Conservation (phyloP, 2,113 vertebrate species). For the Bos javanicus region DNA sequence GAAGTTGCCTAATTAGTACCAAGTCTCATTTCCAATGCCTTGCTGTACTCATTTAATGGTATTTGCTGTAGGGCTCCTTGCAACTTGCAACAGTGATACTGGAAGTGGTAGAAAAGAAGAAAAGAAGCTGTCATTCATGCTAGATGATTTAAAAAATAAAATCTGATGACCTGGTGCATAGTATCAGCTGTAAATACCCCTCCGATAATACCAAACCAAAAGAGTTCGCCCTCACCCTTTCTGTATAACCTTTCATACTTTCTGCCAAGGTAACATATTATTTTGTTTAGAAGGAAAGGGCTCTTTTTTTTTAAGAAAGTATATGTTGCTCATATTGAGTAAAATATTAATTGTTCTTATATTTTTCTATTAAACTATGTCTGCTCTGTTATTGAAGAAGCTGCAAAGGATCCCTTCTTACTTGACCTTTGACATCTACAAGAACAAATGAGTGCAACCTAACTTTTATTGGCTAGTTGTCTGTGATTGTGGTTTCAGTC, state of each 20-base stretch:
- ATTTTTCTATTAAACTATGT: not conserved
- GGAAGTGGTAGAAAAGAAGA: not conserved
- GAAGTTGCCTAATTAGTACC: not conserved
- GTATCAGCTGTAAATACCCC: not conserved
- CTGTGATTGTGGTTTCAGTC: not conserved
- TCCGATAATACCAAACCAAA: not conserved
- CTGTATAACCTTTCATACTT: not conserved
- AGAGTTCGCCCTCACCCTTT: not conserved
- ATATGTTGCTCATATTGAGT: not conserved
- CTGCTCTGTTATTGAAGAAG: not conserved
- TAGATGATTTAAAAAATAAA: not conserved
- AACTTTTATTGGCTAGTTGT: not conserved
- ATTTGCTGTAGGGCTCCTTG: not conserved
- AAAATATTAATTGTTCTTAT: not conserved
- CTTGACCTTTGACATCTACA: not conserved
- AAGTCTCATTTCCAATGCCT: not conserved
- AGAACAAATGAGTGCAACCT: not conserved
- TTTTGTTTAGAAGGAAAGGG: not conserved
- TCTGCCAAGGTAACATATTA: not conserved
- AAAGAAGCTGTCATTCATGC: not conserved
- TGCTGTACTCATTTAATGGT: not conserved
- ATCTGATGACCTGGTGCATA: not conserved
- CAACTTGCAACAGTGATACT: not conserved
- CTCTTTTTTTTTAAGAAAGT: not conserved
- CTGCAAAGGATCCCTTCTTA: not conserved